Evolutionary conservation across 2,797 vertebrate species (phyloP).

Genomic region (Gallinago nigripennis): DNA sequence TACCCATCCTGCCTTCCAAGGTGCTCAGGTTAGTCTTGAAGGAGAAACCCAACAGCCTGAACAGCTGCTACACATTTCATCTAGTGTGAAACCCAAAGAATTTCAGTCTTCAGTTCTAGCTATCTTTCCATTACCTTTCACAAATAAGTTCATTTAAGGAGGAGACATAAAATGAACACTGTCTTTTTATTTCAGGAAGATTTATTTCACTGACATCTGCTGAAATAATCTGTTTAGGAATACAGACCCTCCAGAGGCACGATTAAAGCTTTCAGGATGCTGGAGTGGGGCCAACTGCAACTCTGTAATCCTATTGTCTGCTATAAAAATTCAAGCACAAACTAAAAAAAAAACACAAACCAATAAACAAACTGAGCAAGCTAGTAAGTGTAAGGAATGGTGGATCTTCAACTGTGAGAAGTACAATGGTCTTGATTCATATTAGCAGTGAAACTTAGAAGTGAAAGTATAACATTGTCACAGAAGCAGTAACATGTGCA

Average conservation of each 20-base stretch:
- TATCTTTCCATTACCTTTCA: not conserved
- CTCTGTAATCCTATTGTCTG: not conserved
- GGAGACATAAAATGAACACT: not conserved
- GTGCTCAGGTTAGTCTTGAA: not conserved
- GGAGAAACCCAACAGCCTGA: not conserved
- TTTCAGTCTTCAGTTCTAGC: not conserved
- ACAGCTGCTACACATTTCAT: not conserved
- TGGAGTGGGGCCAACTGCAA: not conserved
- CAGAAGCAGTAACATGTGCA: too few species aligned
- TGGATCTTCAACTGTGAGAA: not conserved
- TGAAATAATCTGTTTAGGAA: slow-evolving; percentile 1
- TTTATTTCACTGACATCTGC: not conserved
- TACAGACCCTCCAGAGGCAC: not conserved
- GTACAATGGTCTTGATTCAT: not conserved
- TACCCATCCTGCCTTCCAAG: not conserved
- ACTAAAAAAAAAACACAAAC: not conserved
- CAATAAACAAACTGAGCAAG: not conserved
- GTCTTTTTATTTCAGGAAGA: not conserved
- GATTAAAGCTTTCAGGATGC: not conserved
- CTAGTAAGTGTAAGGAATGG: not conserved
- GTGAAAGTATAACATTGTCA: not conserved
- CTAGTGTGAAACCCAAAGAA: not conserved
- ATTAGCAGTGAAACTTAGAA: not conserved
- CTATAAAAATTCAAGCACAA: not conserved
- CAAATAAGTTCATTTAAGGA: not conserved